Evolutionary conservation across 2,113 vertebrate genomes (phyloP).

Genomic region (Vireo altiloquus): DNA sequence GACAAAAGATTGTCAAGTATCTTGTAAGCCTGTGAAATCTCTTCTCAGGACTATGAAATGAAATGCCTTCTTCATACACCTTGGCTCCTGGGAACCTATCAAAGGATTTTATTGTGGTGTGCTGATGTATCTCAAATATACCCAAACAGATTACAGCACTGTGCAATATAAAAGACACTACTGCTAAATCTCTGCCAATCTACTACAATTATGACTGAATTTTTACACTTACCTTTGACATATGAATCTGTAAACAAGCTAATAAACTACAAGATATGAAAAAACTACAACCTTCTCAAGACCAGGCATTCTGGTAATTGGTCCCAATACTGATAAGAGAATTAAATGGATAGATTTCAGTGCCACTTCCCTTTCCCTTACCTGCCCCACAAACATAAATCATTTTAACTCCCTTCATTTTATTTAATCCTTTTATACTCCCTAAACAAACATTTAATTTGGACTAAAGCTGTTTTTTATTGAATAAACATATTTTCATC

Average conservation of each 20-base stretch:
- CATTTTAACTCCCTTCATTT: not conserved
- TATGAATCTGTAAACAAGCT: slow-evolving; percentile 64
- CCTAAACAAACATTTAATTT: slow-evolving; percentile 1
- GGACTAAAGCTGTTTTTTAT: not conserved
- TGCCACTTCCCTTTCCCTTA: not conserved
- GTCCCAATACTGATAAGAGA: slow-evolving; percentile 69
- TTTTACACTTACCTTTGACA: slow-evolving; percentile 78
- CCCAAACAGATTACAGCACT: slow-evolving; percentile 74
- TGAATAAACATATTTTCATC: not conserved
- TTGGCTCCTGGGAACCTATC: slow-evolving; percentile 64
- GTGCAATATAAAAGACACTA: slow-evolving; percentile 62
- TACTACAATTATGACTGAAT: slow-evolving; percentile 70
- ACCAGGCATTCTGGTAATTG: slow-evolving; percentile 70
- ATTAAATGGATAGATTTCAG: slow-evolving; percentile 65
- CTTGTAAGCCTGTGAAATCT: slow-evolving; percentile 56
- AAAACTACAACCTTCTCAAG: slow-evolving; percentile 60
- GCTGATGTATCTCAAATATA: slow-evolving; percentile 65
- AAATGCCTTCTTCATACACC: slow-evolving; percentile 52
- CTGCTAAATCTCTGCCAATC: slow-evolving; percentile 74
- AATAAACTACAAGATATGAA: slow-evolving; percentile 65
- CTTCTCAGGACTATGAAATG: slow-evolving; percentile 66
- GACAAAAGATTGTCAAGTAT: slow-evolving; percentile 54
- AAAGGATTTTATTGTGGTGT: slow-evolving; percentile 63
- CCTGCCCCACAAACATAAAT: not conserved
- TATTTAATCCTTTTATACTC: not conserved